phyloP scores from a whole-genome alignment of 2,797 vertebrate genomes.

The Ispidina lecontei region DNA sequence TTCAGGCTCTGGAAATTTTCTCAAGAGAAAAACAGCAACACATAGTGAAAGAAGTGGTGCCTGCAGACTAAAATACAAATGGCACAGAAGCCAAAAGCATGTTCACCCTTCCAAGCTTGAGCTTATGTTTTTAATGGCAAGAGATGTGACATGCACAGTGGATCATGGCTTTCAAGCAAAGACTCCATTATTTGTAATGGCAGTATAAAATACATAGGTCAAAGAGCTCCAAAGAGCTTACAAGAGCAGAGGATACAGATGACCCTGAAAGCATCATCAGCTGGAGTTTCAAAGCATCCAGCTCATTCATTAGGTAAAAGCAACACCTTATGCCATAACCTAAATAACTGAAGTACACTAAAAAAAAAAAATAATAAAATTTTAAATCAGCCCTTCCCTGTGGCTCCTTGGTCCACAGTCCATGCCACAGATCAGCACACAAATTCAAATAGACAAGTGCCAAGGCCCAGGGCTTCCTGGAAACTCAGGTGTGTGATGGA shows the following conservation, averaged over 20 bases:
- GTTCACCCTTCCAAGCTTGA: neutral
- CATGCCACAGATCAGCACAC: neutral
- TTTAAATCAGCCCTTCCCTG: neutral
- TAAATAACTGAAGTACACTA: neutral
- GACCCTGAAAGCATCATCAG: neutral
- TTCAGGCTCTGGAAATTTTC: neutral
- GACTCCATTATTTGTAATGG: neutral
- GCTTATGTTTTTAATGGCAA: conserved; percentile 36
- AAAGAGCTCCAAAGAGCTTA: neutral
- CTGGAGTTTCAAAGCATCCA: neutral
- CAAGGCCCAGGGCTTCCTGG: neutral
- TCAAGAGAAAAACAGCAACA: conserved; percentile 8
- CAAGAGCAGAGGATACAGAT: neutral
- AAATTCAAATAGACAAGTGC: neutral
- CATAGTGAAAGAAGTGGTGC: neutral
- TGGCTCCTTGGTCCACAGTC: neutral
- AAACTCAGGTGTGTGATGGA: neutral
- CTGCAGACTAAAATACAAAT: neutral
- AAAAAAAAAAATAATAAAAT: neutral
- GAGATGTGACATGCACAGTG: neutral
- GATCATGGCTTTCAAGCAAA: neutral
- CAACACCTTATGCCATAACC: neutral
- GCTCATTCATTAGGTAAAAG: neutral
- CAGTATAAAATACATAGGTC: neutral
- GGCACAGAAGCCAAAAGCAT: conserved; percentile 5